phyloP scores from a whole-genome alignment of 2,113 vertebrate species.

The Cathartes aura region DNA sequence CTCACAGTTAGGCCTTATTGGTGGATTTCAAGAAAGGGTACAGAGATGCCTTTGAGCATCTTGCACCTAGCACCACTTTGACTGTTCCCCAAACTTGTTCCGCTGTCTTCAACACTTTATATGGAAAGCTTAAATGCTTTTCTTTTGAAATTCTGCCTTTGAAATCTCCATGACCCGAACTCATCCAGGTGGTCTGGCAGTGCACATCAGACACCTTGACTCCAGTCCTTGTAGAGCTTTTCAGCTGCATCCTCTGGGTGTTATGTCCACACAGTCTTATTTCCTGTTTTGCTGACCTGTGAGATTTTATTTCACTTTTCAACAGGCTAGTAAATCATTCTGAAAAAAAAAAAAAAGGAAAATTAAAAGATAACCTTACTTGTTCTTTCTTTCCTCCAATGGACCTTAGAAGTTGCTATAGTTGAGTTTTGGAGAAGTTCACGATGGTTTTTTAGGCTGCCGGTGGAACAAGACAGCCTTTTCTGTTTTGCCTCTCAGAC shows the following conservation, averaged over 20 bases:
- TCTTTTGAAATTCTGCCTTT: neutral
- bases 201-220: fast-evolving
- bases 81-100: neutral
- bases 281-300: constrained; percentile 29
- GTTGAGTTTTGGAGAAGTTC: neutral
- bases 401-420: neutral
- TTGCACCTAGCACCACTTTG: neutral
- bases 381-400: neutral
- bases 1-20: neutral
- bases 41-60: neutral
- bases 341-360: neutral
- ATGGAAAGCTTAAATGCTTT: neutral
- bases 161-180: neutral
- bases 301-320: neutral
- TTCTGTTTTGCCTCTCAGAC: neutral
- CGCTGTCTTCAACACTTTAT: neutral
- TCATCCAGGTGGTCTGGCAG: neutral
- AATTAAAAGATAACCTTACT: neutral
- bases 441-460: neutral
- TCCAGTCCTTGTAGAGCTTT: neutral
- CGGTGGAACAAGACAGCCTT: too few species aligned
- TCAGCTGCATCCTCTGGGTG: neutral
- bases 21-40: neutral
- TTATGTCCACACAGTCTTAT: neutral
- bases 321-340: neutral